These are phyloP conservation scores for Lepidurus packardi DNA, from an alignment of 1,140 invertebrate genomes.

Conservation along the genomic window DNA sequence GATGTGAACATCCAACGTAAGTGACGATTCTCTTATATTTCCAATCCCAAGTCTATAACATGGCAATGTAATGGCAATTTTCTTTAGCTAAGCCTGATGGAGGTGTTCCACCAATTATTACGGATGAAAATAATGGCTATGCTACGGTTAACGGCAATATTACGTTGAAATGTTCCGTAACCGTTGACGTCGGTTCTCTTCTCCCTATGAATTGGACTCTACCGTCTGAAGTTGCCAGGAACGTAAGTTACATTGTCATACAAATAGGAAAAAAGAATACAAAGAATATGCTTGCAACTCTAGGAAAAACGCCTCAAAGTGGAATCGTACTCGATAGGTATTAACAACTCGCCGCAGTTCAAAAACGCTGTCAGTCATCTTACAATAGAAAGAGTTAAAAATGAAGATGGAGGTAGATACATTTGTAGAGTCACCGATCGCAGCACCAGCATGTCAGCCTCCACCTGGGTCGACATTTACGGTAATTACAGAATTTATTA, in stretches of 20 bases:
- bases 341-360: background rate
- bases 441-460: background rate
- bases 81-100: background rate
- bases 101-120: background rate
- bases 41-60: background rate
- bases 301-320: no score
- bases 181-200: background rate
- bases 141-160: background rate
- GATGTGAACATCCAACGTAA: background rate
- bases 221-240: background rate
- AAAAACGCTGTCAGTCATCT: background rate
- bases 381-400: background rate
- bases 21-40: background rate
- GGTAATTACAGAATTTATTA: background rate
- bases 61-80: background rate
- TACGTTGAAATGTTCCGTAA: background rate
- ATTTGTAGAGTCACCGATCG: background rate
- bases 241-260: background rate
- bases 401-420: background rate
- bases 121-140: background rate
- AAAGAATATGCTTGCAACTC: no score
- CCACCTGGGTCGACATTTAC: background rate
- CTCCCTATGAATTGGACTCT: background rate
- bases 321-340: background rate
- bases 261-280: no score